Percentiles rank a stretch among this genome's conserved stretches.
phyloP scores from a whole-genome alignment of 2,888 invertebrate genomes.

The Chaitophorus viminalis region DNA sequence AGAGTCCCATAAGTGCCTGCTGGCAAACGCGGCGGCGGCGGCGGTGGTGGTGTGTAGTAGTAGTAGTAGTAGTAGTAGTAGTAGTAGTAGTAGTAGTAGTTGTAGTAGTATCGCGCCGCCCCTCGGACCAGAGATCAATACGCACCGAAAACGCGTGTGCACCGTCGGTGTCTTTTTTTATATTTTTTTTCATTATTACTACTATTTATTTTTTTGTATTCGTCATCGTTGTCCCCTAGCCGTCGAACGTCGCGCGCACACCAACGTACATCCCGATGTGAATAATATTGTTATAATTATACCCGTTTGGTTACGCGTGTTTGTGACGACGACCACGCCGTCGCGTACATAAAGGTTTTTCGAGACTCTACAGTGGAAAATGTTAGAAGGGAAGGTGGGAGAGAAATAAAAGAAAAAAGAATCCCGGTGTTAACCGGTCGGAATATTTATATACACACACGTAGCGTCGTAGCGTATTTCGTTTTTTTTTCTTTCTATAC shows the following conservation, averaged over 20 bases:
- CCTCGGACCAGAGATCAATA: slow-evolving; percentile 59
- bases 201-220: background rate
- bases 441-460: no score
- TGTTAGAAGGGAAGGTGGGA: no score
- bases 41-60: background rate
- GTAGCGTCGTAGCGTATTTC: background rate
- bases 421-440: background rate
- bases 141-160: slow-evolving; percentile 46
- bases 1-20: slow-evolving; percentile 47
- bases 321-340: background rate
- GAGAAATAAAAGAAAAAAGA: background rate
- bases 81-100: background rate
- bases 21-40: slow-evolving; percentile 30
- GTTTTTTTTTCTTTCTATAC: no score
- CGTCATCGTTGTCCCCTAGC: background rate
- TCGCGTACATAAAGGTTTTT: background rate
- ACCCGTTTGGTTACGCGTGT: slow-evolving; percentile 17
- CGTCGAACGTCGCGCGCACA: background rate
- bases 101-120: slow-evolving; percentile 44
- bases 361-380: no score
- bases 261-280: no score
- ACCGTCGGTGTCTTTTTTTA: slow-evolving; percentile 37
- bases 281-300: no score
- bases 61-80: background rate
- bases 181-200: slow-evolving; percentile 13